Evolutionary conservation across 2,797 vertebrate species (phyloP).

Genomic region (Propithecus deckenii): DNA sequence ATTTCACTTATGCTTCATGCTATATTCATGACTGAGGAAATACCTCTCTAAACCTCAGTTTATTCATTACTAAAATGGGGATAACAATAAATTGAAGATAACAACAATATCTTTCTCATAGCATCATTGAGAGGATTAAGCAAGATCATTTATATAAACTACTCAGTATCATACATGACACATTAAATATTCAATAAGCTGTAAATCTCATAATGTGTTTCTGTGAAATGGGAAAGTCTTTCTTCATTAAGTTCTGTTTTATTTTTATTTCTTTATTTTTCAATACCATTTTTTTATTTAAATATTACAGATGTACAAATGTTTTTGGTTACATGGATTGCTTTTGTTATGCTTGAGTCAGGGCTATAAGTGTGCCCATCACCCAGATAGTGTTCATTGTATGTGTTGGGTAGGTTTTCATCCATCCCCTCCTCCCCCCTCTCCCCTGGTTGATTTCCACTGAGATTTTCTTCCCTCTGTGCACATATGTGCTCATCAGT

Average conservation of each 20-base stretch:
- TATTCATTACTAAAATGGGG: background rate
- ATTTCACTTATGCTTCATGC: background rate
- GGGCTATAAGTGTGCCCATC: background rate
- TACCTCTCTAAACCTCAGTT: background rate
- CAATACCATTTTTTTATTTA: background rate
- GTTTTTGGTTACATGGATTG: background rate
- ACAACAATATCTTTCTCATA: background rate
- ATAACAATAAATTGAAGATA: background rate
- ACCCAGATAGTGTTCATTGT: background rate
- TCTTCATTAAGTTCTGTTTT: background rate
- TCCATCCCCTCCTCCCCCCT: background rate
- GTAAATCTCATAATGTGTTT: background rate
- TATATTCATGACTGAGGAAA: background rate
- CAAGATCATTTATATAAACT: background rate
- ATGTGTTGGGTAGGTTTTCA: background rate
- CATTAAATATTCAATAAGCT: background rate
- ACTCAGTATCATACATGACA: background rate
- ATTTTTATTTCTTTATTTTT: background rate
- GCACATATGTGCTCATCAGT: background rate
- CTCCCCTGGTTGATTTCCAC: background rate
- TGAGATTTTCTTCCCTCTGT: background rate
- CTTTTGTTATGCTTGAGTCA: background rate
- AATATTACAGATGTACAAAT: background rate
- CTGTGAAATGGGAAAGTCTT: background rate
- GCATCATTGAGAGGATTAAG: background rate